These are phyloP conservation scores for Tetramorium bicarinatum DNA, from an alignment of 2,888 invertebrate species.

Conservation along the genomic window DNA sequence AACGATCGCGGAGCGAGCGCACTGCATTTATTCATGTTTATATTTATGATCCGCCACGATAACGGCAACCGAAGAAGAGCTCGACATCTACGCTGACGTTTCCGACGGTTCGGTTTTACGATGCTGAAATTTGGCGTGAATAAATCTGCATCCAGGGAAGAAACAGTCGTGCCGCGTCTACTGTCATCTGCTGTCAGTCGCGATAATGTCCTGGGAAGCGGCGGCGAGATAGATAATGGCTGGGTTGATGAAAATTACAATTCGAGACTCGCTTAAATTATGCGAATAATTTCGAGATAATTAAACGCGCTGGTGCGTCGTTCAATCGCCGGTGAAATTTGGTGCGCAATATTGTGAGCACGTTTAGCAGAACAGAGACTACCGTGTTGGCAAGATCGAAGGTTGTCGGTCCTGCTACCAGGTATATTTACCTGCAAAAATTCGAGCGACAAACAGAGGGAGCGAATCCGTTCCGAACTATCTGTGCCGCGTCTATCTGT, in stretches of 20 bases:
- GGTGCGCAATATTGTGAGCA: background rate
- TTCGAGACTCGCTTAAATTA: slow-evolving; percentile 19
- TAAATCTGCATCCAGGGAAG: slow-evolving; percentile 63
- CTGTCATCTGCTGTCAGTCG: slow-evolving; percentile 10
- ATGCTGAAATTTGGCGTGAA: slow-evolving; percentile 68
- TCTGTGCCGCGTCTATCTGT: background rate
- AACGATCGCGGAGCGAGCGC: slow-evolving; percentile 65
- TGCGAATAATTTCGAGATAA: slow-evolving; percentile 42
- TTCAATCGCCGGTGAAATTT: slow-evolving; percentile 2
- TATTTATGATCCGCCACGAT: slow-evolving; percentile 76
- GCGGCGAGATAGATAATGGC: slow-evolving; percentile 22
- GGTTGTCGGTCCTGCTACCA: background rate
- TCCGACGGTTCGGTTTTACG: slow-evolving; percentile 64
- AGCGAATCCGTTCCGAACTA: background rate
- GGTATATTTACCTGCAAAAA: slow-evolving; percentile 7
- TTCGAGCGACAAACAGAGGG: background rate
- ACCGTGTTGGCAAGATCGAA: background rate
- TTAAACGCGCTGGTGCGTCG: slow-evolving; percentile 8
- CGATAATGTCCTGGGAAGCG: background rate
- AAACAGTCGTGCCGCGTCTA: background rate
- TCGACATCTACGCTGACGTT: slow-evolving; percentile 64
- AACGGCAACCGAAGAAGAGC: slow-evolving; percentile 62
- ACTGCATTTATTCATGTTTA: slow-evolving; percentile 83
- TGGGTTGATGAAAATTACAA: slow-evolving; percentile 44
- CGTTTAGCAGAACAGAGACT: slow-evolving; percentile 1